phyloP scores from a whole-genome alignment of 2,797 vertebrate species.

The Neolamprologus multifasciatus region DNA sequence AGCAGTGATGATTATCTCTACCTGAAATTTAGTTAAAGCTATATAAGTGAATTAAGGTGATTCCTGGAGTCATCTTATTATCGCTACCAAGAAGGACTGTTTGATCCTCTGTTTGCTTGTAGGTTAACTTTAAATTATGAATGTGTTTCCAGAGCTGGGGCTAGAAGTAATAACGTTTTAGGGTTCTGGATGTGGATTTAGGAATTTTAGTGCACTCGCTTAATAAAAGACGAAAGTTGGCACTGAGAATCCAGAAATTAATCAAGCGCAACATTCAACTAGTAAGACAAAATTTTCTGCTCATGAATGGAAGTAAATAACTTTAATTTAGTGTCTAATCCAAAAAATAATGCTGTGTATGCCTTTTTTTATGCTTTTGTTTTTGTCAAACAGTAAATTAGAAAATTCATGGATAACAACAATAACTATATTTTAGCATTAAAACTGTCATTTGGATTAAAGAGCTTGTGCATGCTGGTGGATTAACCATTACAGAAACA shows the following conservation, averaged over 20 bases:
- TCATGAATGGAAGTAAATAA: background rate
- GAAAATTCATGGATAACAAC: background rate
- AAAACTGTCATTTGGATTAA: background rate
- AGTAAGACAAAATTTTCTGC: background rate
- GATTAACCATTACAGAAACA: background rate
- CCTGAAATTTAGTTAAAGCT: background rate
- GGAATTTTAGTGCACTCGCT: background rate
- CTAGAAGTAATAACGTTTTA: background rate
- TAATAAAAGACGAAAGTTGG: background rate
- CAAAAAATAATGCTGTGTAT: background rate
- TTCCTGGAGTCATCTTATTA: background rate
- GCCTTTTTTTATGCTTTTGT: background rate
- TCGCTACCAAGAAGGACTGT: background rate
- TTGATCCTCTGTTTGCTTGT: background rate
- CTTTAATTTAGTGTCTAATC: background rate
- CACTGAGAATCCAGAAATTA: background rate
- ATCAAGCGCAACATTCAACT: background rate
- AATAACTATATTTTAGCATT: background rate
- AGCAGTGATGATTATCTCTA: background rate
- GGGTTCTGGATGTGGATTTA: background rate
- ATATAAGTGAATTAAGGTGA: background rate
- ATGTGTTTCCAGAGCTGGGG: background rate
- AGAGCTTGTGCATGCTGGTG: background rate
- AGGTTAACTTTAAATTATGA: background rate
- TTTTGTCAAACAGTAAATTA: background rate